Base-by-base conservation (phyloP, 2,113 vertebrate species). In the Tinamus guttatus region DNA sequence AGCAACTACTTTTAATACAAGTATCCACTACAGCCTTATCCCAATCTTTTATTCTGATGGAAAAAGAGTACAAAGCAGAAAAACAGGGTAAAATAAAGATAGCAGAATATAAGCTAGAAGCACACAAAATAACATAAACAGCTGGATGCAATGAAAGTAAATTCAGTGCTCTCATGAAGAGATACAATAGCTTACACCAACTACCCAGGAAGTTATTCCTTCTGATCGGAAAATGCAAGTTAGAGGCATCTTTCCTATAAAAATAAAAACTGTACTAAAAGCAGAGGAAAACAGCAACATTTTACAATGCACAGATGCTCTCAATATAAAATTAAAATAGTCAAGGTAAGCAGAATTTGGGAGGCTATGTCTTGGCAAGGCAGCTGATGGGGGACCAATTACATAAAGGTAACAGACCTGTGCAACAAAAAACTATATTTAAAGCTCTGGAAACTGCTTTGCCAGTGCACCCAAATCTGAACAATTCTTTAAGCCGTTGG, bases 381-480 rank as follows among this genome's bases (percentile, higher is more conserved):
- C 63, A 90, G 64, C 34, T 88, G 71, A 95, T 56, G 47, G 77
- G 65, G 41, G 65, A 89, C 65, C 69, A 93, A n/a, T 90, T 79
- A 97, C 21, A 81, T 47, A 22, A 86, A 94, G 93, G 52, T 59
- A 90, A 93, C 36, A 90, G 38, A 92, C 75, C 60, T 89, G 83
- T 58, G 86, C 14, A 79, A 81, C 38, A 86, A 89, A 95, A 95
- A 92, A 80, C 47, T 40, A 32, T 75, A 87, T 78, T 71, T 47
- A 15, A 6, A 90, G 63, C 62, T 84, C 85, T 25, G 2, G 22
- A 41, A 91, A 67, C 22, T 43, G 21, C 12, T 91, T 78, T 87
- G 64, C 28, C 76, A 59, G 11, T 5, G 28, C 19, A 90, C 41
- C 27, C 36, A 90, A 92, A 89, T 17, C 15, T 58, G 43, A 71